phyloP scores from a whole-genome alignment of 2,888 invertebrate genomes.

The Ophioninae sp. region DNA sequence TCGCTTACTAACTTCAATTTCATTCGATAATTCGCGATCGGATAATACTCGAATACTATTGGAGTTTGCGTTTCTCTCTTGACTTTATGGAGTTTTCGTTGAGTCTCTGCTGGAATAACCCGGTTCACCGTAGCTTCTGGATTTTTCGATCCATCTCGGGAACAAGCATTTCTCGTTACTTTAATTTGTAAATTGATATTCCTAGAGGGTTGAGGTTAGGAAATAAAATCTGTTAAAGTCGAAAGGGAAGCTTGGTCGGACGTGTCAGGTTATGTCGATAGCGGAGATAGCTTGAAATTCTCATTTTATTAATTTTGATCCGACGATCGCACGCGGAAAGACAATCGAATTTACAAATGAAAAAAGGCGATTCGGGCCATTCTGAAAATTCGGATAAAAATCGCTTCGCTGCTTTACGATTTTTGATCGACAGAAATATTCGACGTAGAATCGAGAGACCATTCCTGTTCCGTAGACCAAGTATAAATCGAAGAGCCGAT shows the following conservation, averaged over 20 bases:
- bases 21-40: background rate
- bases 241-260: background rate
- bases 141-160: too few relatives aligned
- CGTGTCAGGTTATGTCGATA: background rate
- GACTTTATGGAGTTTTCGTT: background rate
- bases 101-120: background rate
- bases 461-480: background rate
- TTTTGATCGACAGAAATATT: background rate
- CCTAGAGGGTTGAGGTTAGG: background rate
- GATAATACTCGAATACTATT: background rate
- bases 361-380: background rate
- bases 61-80: too few relatives aligned
- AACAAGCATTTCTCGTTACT: background rate
- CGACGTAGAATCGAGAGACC: background rate
- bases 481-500: slow-evolving; percentile 21
- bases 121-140: too few relatives aligned
- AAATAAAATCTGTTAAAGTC: background rate
- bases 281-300: background rate
- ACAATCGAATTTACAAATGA: background rate
- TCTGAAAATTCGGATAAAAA: background rate
- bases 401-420: background rate
- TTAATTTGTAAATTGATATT: background rate
- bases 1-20: background rate
- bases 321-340: background rate
- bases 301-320: background rate